These are phyloP conservation scores for Premnoplex brunnescens DNA, from an alignment of 2,797 vertebrate species.

Conservation along the genomic window DNA sequence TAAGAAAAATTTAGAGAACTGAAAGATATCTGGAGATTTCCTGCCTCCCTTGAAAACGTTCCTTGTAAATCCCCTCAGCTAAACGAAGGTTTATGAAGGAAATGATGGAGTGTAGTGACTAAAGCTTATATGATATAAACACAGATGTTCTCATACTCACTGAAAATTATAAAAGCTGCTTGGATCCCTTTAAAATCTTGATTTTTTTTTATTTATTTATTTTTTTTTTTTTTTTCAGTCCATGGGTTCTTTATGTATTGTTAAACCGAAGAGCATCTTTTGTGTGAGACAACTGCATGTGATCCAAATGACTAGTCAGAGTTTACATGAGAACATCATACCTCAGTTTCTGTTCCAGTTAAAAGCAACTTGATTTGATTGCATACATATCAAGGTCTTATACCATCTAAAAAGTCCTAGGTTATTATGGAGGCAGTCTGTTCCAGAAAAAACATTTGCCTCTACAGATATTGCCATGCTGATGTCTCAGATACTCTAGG, in stretches of 20 bases:
- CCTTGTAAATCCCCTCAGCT: background rate
- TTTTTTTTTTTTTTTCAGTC: background rate
- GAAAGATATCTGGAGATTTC: background rate
- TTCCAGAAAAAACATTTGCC: background rate
- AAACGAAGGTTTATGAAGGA: background rate
- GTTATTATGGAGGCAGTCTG: background rate
- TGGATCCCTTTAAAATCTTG: background rate
- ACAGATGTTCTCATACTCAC: background rate
- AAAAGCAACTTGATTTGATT: background rate
- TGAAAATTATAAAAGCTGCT: background rate
- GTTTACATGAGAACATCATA: background rate
- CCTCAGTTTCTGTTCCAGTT: background rate
- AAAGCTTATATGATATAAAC: background rate
- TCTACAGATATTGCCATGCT: background rate
- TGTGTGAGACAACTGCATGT: background rate
- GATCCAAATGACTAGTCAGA: background rate
- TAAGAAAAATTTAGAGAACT: background rate
- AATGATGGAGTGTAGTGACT: background rate
- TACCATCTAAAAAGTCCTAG: background rate
- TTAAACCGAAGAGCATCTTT: background rate
- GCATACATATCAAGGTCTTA: background rate
- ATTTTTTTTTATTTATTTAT: no score
- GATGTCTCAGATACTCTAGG: background rate
- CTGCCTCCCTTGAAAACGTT: background rate
- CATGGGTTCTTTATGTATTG: background rate